These are phyloP conservation scores for Barypeithes pellucidus DNA, from an alignment of 2,888 invertebrate genomes.

Conservation along the genomic window DNA sequence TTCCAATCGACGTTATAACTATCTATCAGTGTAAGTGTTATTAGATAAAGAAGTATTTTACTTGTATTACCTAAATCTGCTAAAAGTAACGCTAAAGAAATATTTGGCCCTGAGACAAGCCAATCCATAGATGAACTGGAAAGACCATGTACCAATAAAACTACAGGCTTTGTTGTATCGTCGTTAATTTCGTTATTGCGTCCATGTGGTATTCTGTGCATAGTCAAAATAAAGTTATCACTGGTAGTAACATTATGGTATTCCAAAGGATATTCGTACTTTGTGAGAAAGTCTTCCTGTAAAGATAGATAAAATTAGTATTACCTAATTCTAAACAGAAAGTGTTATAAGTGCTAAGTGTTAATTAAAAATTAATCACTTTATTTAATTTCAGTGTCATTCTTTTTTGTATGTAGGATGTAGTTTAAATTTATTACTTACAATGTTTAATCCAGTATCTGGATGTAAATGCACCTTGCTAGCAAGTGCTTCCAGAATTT, in stretches of 20 bases:
- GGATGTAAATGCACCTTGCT: slow-evolving; percentile 16
- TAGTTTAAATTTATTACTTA: slow-evolving; percentile 27
- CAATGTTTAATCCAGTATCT: slow-evolving; percentile 34
- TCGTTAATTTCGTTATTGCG: slow-evolving; percentile 57
- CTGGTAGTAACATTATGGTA: slow-evolving; percentile 77
- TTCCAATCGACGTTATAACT: no score
- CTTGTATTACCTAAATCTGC: slow-evolving; percentile 57
- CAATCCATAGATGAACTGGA: slow-evolving; percentile 56
- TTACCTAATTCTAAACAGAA: no score
- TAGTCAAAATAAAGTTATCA: slow-evolving; percentile 84
- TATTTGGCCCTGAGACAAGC: slow-evolving; percentile 56
- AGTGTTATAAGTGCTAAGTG: no score
- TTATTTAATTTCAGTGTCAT: no score
- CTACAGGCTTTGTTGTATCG: slow-evolving; percentile 46
- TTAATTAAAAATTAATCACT: no score
- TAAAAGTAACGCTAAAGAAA: slow-evolving; percentile 56
- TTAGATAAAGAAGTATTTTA: no score
- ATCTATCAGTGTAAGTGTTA: no score
- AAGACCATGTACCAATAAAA: slow-evolving; percentile 57
- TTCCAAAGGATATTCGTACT: slow-evolving; percentile 79
- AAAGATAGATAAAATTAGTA: slow-evolving; percentile 32
- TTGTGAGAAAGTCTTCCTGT: slow-evolving; percentile 72
- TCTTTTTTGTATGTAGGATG: no score
- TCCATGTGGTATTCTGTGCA: slow-evolving; percentile 82
- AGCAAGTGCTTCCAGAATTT: not conserved